A percentile compares a stretch with the other conserved stretches of the same genome.
Conservation (phyloP, 2,888 invertebrate genomes). For the Folsomia manolachei region DNA sequence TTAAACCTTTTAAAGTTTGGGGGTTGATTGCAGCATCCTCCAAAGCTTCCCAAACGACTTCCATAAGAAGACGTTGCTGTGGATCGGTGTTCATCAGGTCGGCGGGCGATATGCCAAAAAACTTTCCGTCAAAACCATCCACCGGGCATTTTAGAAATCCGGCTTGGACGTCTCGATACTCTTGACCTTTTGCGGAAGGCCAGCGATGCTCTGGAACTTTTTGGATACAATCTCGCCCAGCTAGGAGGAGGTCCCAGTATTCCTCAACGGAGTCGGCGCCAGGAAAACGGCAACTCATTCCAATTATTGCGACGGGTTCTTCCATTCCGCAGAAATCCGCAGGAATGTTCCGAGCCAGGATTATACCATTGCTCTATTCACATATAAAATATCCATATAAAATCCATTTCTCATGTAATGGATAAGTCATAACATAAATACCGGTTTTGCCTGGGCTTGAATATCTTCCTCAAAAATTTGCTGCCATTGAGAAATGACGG, state of each 20-base stretch:
- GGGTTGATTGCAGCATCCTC: conserved; percentile 33
- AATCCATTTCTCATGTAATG: background rate
- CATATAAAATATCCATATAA: too few relatives aligned
- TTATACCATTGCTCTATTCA: background rate
- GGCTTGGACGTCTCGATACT: conserved; percentile 17
- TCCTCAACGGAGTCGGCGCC: conserved; percentile 34
- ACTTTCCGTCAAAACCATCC: conserved; percentile 42
- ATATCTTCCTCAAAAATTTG: background rate
- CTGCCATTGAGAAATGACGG: background rate
- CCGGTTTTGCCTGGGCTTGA: background rate
- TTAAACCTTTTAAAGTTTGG: conserved; percentile 22
- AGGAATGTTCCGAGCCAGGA: background rate
- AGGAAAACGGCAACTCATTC: conserved; percentile 37
- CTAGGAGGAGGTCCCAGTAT: conserved; percentile 35
- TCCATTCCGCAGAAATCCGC: background rate
- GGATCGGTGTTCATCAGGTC: conserved; percentile 35
- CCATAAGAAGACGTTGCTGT: conserved; percentile 34
- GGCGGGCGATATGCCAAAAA: conserved; percentile 30
- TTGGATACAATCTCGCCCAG: conserved; percentile 31
- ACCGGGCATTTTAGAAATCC: conserved; percentile 43
- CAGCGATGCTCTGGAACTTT: conserved; percentile 33
- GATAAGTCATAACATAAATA: background rate
- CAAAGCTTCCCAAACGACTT: conserved; percentile 38
- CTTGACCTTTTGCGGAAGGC: conserved; percentile 20
- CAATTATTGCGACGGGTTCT: conserved; percentile 36